phyloP scores from a whole-genome alignment of 1,140 invertebrate genomes.

The Branchinecta lynchi region DNA sequence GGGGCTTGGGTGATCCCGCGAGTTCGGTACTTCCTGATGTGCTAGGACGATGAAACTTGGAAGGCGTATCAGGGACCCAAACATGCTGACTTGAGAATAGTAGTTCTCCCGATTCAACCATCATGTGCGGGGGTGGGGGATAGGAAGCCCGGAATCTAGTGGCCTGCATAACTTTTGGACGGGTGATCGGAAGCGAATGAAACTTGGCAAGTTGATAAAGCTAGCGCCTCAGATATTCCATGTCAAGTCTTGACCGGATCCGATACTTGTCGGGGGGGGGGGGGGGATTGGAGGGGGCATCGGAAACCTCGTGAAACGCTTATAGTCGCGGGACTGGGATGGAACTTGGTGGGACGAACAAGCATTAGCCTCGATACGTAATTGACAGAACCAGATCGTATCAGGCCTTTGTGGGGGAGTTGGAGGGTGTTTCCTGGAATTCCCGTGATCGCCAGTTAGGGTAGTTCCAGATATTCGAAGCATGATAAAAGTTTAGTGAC shows the following conservation, averaged over 20 bases:
- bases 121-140: not conserved
- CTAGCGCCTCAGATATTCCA: not conserved
- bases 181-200: not conserved
- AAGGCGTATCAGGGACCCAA: not conserved
- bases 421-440: no score
- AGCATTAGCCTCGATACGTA: no score
- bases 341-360: no score
- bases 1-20: not conserved
- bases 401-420: no score
- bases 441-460: no score
- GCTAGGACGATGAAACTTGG: conserved; percentile 5
- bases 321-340: no score
- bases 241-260: conserved; percentile 3
- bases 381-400: no score
- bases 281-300: no score
- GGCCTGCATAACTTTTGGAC: not conserved
- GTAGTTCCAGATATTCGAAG: no score
- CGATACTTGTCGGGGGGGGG: no score
- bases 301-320: no score
- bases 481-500: no score
- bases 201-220: not conserved
- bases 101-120: not conserved
- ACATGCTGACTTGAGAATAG: not conserved
- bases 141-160: not conserved
- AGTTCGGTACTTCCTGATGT: conserved; percentile 5